Percentiles rank a stretch among this genome's conserved stretches.
These are phyloP conservation scores for Xenentodon cancila DNA, from an alignment of 2,797 vertebrate genomes.

Conservation along the genomic window DNA sequence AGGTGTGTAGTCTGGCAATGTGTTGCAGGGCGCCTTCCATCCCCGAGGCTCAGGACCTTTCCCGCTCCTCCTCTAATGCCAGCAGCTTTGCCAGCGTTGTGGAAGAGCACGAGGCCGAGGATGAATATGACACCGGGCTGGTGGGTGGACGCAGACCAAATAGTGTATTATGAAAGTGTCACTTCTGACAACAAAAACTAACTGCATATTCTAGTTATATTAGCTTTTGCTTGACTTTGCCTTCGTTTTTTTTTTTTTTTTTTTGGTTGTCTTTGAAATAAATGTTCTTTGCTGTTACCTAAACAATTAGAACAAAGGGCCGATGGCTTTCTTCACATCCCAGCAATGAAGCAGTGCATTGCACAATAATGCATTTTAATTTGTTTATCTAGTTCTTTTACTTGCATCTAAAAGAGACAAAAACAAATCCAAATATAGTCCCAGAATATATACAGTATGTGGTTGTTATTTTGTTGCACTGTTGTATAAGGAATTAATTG, in stretches of 20 bases:
- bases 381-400: slow-evolving; percentile 15
- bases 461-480: slow-evolving; percentile 13
- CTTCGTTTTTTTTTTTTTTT: not conserved
- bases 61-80: slow-evolving; percentile 94
- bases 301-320: slow-evolving; percentile 15
- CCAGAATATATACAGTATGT: not conserved
- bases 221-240: slow-evolving; percentile 14
- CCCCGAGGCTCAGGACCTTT: slow-evolving; percentile 89
- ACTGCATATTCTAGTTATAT: slow-evolving; percentile 7
- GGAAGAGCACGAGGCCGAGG: slow-evolving; percentile 85
- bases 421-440: slow-evolving; percentile 17
- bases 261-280: not conserved
- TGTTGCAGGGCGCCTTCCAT: slow-evolving; percentile 85
- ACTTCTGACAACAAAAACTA: slow-evolving; percentile 11
- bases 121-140: slow-evolving; percentile 87
- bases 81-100: slow-evolving; percentile 96
- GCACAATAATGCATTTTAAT: slow-evolving; percentile 31
- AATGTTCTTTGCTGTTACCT: slow-evolving; percentile 6
- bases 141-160: slow-evolving; percentile 69
- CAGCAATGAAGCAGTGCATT: slow-evolving; percentile 9
- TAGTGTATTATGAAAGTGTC: slow-evolving; percentile 2
- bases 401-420: slow-evolving; percentile 13
- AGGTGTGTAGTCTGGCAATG: slow-evolving; percentile 77
- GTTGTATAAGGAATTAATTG: not conserved
- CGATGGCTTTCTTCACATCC: slow-evolving; percentile 24